Base-by-base conservation (phyloP, 2,113 vertebrate genomes). In the Gymnogyps californianus region DNA sequence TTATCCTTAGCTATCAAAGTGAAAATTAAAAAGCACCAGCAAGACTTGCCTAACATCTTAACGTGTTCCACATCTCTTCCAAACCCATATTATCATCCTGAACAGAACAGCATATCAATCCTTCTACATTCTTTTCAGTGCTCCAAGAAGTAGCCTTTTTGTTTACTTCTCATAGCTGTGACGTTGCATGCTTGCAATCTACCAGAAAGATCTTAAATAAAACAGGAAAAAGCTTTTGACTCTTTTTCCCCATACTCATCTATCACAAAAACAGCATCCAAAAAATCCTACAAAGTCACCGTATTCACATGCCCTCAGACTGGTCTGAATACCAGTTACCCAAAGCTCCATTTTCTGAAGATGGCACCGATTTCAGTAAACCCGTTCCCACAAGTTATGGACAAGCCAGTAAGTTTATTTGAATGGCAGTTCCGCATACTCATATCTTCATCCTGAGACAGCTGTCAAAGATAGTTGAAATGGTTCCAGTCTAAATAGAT, bases 21-120 rank as follows among this genome's bases (percentile, higher is more conserved):
- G 55, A 94, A 97, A 95, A 96, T 88, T 81, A 94, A 95, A 71
- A 59, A 90, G 49, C 52, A 88, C 9, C 77, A 90, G 79, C 38
- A 76, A 81, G 52, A 58, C 34, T 93, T 83, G 42, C 74, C 58
- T 85, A 76, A 90, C 54, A 66, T 80, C 59, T 62, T 79, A 82
- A 82, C 10, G 2, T 29, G 54, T 72, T 92, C 49, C 31, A 67
- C 79, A 57, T 52, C 66, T 82, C 76, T 82, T 84, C 61, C 83
- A 89, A 87, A 75, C 40, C 32, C 28, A 6, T 57, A 84, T 69
- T 83, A 74, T 42, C 70, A 80, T 40, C 89, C 90, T 74, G 75
- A 87, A 54, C 34, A 67, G 61, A 90, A 34, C 34, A 70, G 40
- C 36, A 44, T 65, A 96, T 83, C 93, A 93, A 59, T 93, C 87